Base-by-base conservation (phyloP, 2,888 invertebrate species). In the Pherbina coryleti region DNA sequence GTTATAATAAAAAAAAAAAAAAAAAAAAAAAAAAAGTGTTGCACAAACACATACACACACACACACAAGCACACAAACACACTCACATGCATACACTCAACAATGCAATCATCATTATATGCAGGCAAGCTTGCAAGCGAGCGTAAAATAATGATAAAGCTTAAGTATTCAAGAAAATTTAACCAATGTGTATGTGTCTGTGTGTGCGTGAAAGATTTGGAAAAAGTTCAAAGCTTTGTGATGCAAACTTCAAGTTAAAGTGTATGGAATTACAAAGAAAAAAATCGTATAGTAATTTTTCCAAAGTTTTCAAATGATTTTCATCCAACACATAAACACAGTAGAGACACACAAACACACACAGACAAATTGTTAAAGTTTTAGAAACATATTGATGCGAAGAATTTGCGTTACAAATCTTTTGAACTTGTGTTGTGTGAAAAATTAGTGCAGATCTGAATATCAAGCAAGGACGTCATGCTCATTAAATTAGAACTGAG, bases 61-160 rank as follows among this genome's bases (percentile, higher is more conserved):
- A 84, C 83, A 71, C 53, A 37, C 62, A 75, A 5, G 19, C 55
- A 57, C 31, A 57, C 55, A 57, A 3, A 53, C 55, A 57, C 55
- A 34, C 49, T 28, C 8, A 57, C 64, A 71, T 22, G n/a, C 34
- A 55, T 9, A 60, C 28, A 25, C 2, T 14, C 60, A 14, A 25
- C 14, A 4, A 60, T 31, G 28, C 28, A 60, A 14, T 28, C 25
- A 31, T n/a, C 17, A 19, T 66, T 66, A 31, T 66, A 17, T n/a
- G 31, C 14, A 34, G 31, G n/a, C 34, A 66, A 25, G 49, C 44
- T 70, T 19, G 0, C 14, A 70, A 53, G 17, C 22, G 34, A 67
- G 25, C 8, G 34, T 5, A 31, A 49, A 28, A 25, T 31, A 31
- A 22, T 28, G 28, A 70, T 25, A 51, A 28, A 31, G 25, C 31